Evolutionary conservation across 2,113 vertebrate species (phyloP).

Genomic region (Anthoscopus minutus): DNA sequence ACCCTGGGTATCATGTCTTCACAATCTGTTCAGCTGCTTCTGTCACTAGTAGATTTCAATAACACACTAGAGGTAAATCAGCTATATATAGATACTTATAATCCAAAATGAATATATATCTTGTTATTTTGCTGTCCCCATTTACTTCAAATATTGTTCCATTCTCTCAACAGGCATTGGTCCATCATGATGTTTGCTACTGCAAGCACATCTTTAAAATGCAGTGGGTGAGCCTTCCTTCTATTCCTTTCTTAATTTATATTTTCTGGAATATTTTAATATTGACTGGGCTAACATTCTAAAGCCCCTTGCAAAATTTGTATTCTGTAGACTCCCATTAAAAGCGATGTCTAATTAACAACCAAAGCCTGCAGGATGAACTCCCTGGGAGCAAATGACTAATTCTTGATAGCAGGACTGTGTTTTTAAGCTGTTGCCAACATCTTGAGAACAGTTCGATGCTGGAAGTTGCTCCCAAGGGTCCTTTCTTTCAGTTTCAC

Average conservation of each 20-base stretch:
- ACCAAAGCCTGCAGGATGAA: slow-evolving; percentile 15
- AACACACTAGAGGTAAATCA: not conserved
- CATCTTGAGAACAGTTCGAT: not conserved
- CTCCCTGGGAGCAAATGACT: slow-evolving; percentile 27
- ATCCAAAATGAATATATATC: not conserved
- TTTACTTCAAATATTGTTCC: not conserved
- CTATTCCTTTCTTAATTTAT: not conserved
- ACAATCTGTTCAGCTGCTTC: not conserved
- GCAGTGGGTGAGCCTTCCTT: not conserved
- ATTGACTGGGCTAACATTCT: not conserved
- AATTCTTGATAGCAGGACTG: slow-evolving; percentile 8
- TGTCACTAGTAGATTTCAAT: not conserved
- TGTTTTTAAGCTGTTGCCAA: slow-evolving; percentile 6
- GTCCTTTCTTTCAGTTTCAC: not conserved
- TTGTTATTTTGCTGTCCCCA: not conserved
- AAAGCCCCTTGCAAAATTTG: not conserved
- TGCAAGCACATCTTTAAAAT: not conserved
- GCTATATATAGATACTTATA: not conserved
- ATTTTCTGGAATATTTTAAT: slow-evolving; percentile 16
- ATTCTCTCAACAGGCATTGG: not conserved
- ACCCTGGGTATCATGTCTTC: not conserved
- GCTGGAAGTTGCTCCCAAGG: slow-evolving; percentile 32
- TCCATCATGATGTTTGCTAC: not conserved
- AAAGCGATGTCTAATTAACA: slow-evolving; percentile 40
- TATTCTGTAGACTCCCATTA: not conserved